Base-by-base conservation (phyloP, 2,888 invertebrate genomes). In the Stegana nigrithorax region DNA sequence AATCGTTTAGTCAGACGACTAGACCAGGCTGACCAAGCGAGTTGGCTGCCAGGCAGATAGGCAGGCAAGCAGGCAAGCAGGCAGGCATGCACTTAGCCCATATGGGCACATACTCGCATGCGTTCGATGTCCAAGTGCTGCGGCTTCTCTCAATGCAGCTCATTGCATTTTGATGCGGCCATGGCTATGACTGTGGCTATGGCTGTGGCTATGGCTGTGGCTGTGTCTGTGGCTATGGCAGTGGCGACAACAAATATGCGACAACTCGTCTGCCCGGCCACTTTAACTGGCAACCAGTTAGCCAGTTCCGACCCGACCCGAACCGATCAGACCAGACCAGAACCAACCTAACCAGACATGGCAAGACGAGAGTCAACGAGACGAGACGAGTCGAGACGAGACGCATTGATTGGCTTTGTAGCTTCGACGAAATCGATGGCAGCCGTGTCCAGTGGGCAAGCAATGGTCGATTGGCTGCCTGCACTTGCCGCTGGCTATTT, bases 331-430 rank as follows among this genome's bases (percentile, higher is more conserved):
- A n/a, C n/a, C n/a, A n/a, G n/a, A n/a, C n/a, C n/a, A n/a, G n/a
- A n/a, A n/a, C n/a, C n/a, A n/a, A n/a, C n/a, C n/a, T n/a, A n/a
- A n/a, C n/a, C n/a, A n/a, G n/a, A n/a, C n/a, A n/a, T n/a, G n/a
- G n/a, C n/a, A n/a, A n/a, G n/a, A n/a, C n/a, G n/a, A n/a, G n/a
- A n/a, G n/a, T n/a, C n/a, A n/a, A n/a, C n/a, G n/a, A n/a, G n/a
- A n/a, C n/a, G n/a, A n/a, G n/a, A n/a, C n/a, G n/a, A n/a, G n/a
- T n/a, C n/a, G n/a, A n/a, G n/a, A n/a, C n/a, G n/a, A n/a, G 73
- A 72, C 71, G 74, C 74, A 69, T 71, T 70, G 79, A 68, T 67
- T 65, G 69, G 65, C 59, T 69, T 75, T 75, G 74, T 81, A 72
- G 71, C 65, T 67, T 59, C 57, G 67, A 66, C 67, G 64, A n/a